Percentiles rank a stretch among this genome's conserved stretches.
Conservation (phyloP, 1,140 invertebrate genomes). For the Lepidurus couesii region DNA sequence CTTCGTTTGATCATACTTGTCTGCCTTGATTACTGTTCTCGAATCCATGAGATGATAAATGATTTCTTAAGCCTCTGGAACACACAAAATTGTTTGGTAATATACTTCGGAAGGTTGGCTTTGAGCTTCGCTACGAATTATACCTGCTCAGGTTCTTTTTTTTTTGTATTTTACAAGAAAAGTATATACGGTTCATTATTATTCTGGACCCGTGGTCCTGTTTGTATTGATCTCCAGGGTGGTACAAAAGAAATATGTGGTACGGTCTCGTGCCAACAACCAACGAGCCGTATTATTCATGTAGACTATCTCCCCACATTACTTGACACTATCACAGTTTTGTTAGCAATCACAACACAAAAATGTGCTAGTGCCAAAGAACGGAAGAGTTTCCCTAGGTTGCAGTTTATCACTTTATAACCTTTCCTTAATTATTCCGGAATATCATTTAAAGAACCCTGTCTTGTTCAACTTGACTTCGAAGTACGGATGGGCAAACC, state of each 20-base stretch:
- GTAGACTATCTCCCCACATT: conserved; percentile 38
- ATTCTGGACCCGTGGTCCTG: not conserved
- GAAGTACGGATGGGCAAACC: not conserved
- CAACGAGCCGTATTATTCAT: not conserved
- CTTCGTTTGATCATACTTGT: too few species aligned
- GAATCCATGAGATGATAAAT: too few species aligned
- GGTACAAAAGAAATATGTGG: conserved; percentile 23
- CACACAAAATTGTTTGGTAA: too few species aligned
- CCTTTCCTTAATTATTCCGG: not conserved
- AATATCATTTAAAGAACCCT: too few species aligned
- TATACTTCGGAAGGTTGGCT: too few species aligned
- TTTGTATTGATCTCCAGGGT: not conserved
- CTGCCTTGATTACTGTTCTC: too few species aligned
- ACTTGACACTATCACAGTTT: conserved; percentile 44
- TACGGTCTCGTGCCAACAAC: conserved; percentile 20
- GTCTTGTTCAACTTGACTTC: not conserved
- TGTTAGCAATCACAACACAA: conserved; percentile 40
- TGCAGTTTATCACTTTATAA: not conserved
- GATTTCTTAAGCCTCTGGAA: too few species aligned
- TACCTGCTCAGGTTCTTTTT: not conserved
- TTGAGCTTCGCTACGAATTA: too few species aligned
- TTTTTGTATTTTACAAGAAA: not conserved
- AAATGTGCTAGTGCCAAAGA: conserved; percentile 44
- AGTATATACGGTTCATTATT: not conserved
- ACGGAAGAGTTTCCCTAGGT: conserved; percentile 36